These are phyloP conservation scores for Spea hammondii DNA, from an alignment of 2,797 vertebrate genomes.

Conservation along the genomic window DNA sequence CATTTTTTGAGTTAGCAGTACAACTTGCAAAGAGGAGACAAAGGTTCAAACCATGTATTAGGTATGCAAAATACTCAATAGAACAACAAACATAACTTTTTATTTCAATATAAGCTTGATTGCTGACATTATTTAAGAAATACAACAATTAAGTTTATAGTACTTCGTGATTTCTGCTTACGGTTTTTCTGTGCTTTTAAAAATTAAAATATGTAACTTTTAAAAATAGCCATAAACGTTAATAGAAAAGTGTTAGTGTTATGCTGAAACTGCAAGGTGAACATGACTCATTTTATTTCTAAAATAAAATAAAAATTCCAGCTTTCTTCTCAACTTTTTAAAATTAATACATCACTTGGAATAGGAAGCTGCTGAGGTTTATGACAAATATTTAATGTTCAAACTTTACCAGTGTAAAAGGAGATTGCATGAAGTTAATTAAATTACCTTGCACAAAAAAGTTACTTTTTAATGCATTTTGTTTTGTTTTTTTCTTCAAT, in stretches of 20 bases:
- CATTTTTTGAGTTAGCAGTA: no score
- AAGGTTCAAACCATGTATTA: no score
- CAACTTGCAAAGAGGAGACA: no score
- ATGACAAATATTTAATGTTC: slow-evolving; percentile 49
- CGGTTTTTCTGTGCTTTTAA: neutral
- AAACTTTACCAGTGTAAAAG: slow-evolving; percentile 49
- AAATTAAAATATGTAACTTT: neutral
- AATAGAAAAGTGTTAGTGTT: neutral
- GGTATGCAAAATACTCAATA: no score
- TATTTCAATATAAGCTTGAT: no score
- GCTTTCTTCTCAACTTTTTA: slow-evolving; percentile 2
- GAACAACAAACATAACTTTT: no score
- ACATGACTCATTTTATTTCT: neutral
- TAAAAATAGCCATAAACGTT: neutral
- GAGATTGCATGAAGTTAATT: slow-evolving; percentile 51
- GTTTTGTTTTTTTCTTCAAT: neutral
- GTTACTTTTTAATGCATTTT: slow-evolving; percentile 34
- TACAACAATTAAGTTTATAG: slow-evolving; percentile 10
- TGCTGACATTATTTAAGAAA: no score
- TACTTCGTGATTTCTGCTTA: no score
- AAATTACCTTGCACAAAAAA: slow-evolving; percentile 30
- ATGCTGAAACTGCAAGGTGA: neutral
- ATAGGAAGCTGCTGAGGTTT: slow-evolving; percentile 50
- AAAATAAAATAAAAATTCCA: neutral
- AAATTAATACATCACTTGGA: neutral